Base-by-base conservation (phyloP, 1,140 invertebrate genomes). In the Araneus ventricosus region DNA sequence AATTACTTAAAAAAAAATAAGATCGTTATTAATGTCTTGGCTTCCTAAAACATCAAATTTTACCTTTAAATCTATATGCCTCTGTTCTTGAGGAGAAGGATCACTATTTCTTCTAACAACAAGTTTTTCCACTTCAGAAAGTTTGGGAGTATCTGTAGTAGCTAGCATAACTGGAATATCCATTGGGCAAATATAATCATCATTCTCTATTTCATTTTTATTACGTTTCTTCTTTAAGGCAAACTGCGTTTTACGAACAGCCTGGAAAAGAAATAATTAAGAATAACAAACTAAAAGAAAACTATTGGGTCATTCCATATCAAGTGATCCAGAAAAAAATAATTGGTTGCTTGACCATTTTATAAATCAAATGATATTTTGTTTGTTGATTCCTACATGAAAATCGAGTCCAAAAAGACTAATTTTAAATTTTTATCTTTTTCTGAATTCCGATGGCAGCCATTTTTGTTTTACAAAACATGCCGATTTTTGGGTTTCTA, bases 121-220 rank as follows among this genome's bases (percentile, higher is more conserved):
- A 52, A 92, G 59, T 88, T 92, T 92, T 20, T 92, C 84, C 10
- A 37, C 67, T 45, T 92, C 91, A 86, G 84, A 61, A 75, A 22
- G 4, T 45, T 90, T 90, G 7, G 79, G 34, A 27, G 27, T 7
- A 2, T 45, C 39, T n/a, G 41, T 61, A 6, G 70, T 27, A 85
- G 67, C 41, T 34, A 39, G 59, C 1, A 80, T 79, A 87, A 92
- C 52, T 61, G 82, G 82, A 1, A 89, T 85, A 39, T 93, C 92
- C 86, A 93, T 70, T 22, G 92, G 92, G 59, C 92, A 93, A 67
- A 93, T 41, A 89, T 89, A 93, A n/a, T 93, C 92, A 70, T 93
- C 92, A 82, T 89, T 88, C 27, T 93, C 92, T 6, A 84, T 14
- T 41, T 89, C 87, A 67, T 57, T 39, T 85, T 84, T 89, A 24